Evolutionary conservation across 2,113 vertebrate species (phyloP).

Genomic region (Oxygymnocypris stewartii): DNA sequence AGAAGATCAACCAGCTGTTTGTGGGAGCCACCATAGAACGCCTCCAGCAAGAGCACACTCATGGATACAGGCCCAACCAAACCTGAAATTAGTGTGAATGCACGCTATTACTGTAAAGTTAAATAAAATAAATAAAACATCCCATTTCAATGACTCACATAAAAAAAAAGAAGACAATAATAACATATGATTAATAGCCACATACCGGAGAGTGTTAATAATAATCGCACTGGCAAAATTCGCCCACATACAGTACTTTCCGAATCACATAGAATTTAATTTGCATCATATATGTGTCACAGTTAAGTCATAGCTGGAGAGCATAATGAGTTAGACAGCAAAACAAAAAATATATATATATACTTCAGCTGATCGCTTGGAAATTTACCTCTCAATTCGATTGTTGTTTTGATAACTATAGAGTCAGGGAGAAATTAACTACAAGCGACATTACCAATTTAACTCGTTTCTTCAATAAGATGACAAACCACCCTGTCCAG

Average conservation of each 20-base stretch:
- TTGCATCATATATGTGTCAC: slow-evolving; percentile 2
- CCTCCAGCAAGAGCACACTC: slow-evolving; percentile 85
- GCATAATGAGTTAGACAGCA: slow-evolving; percentile 61
- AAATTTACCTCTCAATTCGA: not conserved
- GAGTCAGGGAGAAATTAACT: not conserved
- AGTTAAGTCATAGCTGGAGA: slow-evolving; percentile 61
- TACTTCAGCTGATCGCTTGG: slow-evolving; percentile 35
- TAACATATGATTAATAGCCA: slow-evolving; percentile 7
- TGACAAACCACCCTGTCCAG: not conserved
- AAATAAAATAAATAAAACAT: not conserved
- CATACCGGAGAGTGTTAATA: slow-evolving; percentile 6
- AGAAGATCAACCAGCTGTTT: slow-evolving; percentile 91
- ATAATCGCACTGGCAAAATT: slow-evolving; percentile 26
- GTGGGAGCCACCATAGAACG: slow-evolving; percentile 96
- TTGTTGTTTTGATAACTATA: not conserved
- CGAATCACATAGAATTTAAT: slow-evolving; percentile 49
- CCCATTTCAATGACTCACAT: not conserved
- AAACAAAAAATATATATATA: slow-evolving; percentile 22
- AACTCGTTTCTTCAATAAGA: not conserved
- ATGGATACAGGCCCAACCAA: slow-evolving; percentile 58
- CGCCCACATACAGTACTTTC: slow-evolving; percentile 59
- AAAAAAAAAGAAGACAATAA: not conserved
- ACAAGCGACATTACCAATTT: not conserved
- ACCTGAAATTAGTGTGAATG: not conserved
- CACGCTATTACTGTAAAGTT: not conserved